Evolutionary conservation across 2,888 invertebrate genomes (phyloP), one percentile per base, ranked within the genome.

Genomic region (Cabera pusaria): DNA sequence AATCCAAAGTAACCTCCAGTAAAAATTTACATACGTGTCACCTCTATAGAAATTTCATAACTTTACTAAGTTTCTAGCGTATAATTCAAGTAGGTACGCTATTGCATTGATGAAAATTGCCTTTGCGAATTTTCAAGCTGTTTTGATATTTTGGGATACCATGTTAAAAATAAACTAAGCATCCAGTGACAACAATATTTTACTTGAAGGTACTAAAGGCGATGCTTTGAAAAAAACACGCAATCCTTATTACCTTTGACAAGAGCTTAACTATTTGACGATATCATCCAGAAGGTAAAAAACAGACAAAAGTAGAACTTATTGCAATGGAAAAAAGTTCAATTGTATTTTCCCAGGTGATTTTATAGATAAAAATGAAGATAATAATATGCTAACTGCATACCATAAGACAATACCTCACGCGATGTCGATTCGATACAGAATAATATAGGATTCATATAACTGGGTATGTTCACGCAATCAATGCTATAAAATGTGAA

Each of bases 401-500:
- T 53, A 53, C 60, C 56, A 72, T 63, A 40, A 26, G 21, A 18
- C 22, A 9, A 36, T 47, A 41, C 53, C 50, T 65, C 78, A 77
- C 76, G 79, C 81, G 67, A 81, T 51, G 62, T 59, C 69, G 59
- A 69, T 64, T 57, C 64, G 58, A 65, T 68, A 25, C 21, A 26
- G 29, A 35, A 27, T 39, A 31, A 42, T 42, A 29, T 34, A 34
- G 10, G 17, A 35, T 52, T 54, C 52, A 46, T 57, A 47, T 68
- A 65, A 72, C 70, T 60, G 65, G 57, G 59, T 52, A 50, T 54
- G 52, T 57, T 61, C 81, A 81, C 77, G 80, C 79, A 72, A 81
- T 59, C 58, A 66, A 64, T 66, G 40, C 37, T 54, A 63, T 58
- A 64, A 56, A 59, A 43, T 39, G 31, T 18, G 41, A 48, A 42